Conservation (phyloP, 1,140 invertebrate species). For the Ceratosolen fusciceps region DNA sequence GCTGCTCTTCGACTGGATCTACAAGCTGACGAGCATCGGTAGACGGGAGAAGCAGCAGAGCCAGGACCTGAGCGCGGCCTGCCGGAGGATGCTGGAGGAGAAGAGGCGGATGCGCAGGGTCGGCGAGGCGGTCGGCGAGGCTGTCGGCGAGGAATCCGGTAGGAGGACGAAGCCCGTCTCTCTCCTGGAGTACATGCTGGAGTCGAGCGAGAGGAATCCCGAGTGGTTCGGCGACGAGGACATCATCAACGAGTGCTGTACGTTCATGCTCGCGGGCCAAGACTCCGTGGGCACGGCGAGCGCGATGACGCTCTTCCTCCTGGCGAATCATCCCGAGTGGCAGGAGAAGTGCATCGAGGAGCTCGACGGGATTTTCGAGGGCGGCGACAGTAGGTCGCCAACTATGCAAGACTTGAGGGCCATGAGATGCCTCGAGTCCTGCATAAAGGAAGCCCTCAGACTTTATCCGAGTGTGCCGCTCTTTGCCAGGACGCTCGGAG, state of each 20-base stretch:
- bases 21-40: slow-evolving; percentile 74
- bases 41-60: slow-evolving; percentile 74
- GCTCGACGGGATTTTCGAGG: slow-evolving; percentile 74
- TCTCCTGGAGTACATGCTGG: slow-evolving; percentile 81
- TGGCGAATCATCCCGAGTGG: slow-evolving; percentile 75
- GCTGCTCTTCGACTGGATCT: slow-evolving; percentile 77
- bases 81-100: slow-evolving; percentile 60
- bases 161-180: slow-evolving; percentile 60
- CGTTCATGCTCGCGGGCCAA: slow-evolving; percentile 85
- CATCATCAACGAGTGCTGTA: slow-evolving; percentile 80
- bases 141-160: neutral
- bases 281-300: slow-evolving; percentile 80
- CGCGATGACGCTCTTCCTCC: slow-evolving; percentile 74
- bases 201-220: slow-evolving; percentile 73
- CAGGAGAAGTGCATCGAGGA: slow-evolving; percentile 77
- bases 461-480: slow-evolving; percentile 80
- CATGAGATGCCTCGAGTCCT: slow-evolving; percentile 78
- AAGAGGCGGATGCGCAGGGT: slow-evolving; percentile 50
- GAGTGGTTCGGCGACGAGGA: slow-evolving; percentile 77
- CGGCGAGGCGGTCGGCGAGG: neutral
- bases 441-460: slow-evolving; percentile 78
- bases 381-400: slow-evolving; percentile 61
- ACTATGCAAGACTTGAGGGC: slow-evolving; percentile 75
- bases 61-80: slow-evolving; percentile 73
- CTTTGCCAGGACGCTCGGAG: slow-evolving; percentile 73